Evolutionary conservation across 2,113 vertebrate genomes (phyloP), one percentile per base, ranked within the genome.

Genomic region (Forbesichthys papilliferus): DNA sequence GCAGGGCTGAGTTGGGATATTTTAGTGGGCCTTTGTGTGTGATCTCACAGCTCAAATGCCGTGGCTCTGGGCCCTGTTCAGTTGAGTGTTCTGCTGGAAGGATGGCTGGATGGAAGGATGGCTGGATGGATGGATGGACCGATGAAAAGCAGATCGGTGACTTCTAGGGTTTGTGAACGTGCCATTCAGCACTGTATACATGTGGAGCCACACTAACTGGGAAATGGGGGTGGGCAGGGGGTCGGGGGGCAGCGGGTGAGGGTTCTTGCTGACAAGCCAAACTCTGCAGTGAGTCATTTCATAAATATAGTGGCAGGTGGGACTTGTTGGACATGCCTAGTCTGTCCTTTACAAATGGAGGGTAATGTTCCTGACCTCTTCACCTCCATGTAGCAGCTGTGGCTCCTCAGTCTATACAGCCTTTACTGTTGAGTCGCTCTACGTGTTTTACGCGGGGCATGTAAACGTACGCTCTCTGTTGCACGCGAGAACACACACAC

Each of bases 321-420:
- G 87, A 85, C 82, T 84, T 86, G 81, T 89, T 90, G 82, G 87
- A 85, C 82, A 88, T 90, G 90, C 86, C 83, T 84, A 75, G 84
- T 89, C 84, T 85, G 71, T 88, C 76, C 61, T 86, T 79, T 84
- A 85, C 84, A 86, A 89, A 88, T 88, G 88, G 77, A 64, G 85
- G 87, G 77, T 90, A 89, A 90, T 90, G 88, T 89, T 89, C 85
- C 86, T 86, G 84, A 88, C 88, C 87, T 83, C 73, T 75, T 89
- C 87, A 88, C 87, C 87, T 71, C 65, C 77, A 16, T 4, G n/a
- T 73, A n/a, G 85, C 90, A 87, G 88, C 86, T 90, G 89, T 81
- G 78, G 77, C 48, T 47, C 80, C 77, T 89, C 84, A 89, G 78
- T 76, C 76, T 69, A 61, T 76, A 71, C 81, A 85, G 58, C 77